Percentiles rank a stretch among this genome's conserved stretches.
These are phyloP conservation scores for Branchipolynoe longqiensis DNA, from an alignment of 2,888 invertebrate genomes.

Conservation along the genomic window DNA sequence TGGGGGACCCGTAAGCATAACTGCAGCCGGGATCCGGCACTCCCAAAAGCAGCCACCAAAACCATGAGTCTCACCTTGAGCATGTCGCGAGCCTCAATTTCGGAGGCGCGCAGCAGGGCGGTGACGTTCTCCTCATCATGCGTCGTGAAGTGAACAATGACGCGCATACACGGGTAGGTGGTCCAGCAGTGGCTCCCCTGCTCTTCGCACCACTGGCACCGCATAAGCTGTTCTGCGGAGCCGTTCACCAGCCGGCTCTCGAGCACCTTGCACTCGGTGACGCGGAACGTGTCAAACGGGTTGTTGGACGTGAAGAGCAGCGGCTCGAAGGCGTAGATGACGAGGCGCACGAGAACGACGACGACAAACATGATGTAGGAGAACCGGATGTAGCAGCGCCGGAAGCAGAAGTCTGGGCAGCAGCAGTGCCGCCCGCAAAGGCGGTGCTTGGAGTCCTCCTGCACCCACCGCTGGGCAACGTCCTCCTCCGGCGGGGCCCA, in stretches of 20 bases:
- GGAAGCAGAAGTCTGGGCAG: conserved; percentile 47
- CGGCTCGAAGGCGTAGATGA: conserved; percentile 49
- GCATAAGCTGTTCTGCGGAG: neutral
- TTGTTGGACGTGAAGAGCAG: conserved; percentile 48
- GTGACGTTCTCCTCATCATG: conserved; percentile 16
- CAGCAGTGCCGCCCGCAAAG: conserved; percentile 35
- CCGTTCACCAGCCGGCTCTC: conserved; percentile 21
- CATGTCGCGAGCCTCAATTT: conserved; percentile 1
- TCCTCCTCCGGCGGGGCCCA: conserved; percentile 31
- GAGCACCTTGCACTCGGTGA: conserved; percentile 20
- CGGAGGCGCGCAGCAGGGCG: conserved; percentile 17
- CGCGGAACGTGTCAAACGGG: conserved; percentile 2
- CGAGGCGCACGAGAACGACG: conserved; percentile 8
- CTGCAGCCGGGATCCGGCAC: no score
- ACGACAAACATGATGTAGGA: conserved; percentile 54
- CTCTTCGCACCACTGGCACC: conserved; percentile 35
- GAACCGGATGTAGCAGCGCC: conserved; percentile 45
- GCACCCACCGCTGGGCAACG: conserved; percentile 33
- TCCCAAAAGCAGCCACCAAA: no score
- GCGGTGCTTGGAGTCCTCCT: conserved; percentile 43
- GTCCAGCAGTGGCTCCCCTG: conserved; percentile 19
- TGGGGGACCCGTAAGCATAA: no score
- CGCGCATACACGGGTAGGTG: conserved; percentile 33
- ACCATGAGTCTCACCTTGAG: conserved; percentile 21
- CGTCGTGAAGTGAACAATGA: conserved; percentile 15